These are phyloP conservation scores for Gortyna flavago DNA, from an alignment of 2,888 invertebrate genomes.

Conservation along the genomic window DNA sequence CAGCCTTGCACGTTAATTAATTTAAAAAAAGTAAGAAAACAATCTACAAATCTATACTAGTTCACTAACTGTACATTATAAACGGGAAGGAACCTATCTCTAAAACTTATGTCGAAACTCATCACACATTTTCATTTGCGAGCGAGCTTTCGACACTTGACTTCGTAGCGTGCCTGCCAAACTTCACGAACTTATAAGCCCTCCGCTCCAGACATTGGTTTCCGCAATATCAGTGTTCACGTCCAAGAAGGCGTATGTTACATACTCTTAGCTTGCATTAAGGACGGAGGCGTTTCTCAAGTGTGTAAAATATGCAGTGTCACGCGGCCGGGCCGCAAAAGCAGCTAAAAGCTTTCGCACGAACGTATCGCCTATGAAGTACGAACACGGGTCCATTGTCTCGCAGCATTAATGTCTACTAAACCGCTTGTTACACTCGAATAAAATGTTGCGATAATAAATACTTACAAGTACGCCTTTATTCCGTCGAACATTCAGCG, in stretches of 20 bases:
- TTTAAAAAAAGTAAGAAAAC: slow-evolving; percentile 11
- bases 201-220: slow-evolving; percentile 37
- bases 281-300: slow-evolving; percentile 63
- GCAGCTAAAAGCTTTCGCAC: slow-evolving; percentile 60
- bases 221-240: slow-evolving; percentile 60
- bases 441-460: slow-evolving; percentile 55
- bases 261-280: slow-evolving; percentile 50
- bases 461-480: slow-evolving; percentile 57
- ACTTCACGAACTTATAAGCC: slow-evolving; percentile 35
- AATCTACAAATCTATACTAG: background rate
- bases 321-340: slow-evolving; percentile 60
- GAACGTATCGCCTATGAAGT: slow-evolving; percentile 41
- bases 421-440: slow-evolving; percentile 50
- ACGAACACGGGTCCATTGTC: slow-evolving; percentile 57
- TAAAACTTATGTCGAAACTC: background rate
- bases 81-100: too few relatives aligned
- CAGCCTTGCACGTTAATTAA: background rate
- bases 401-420: slow-evolving; percentile 44
- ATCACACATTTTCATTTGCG: background rate
- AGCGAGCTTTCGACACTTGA: slow-evolving; percentile 17
- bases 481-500: slow-evolving; percentile 51
- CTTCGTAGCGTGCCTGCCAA: slow-evolving; percentile 31
- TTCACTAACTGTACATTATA: background rate
- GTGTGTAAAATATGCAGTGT: slow-evolving; percentile 67
- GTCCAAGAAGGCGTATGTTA: slow-evolving; percentile 54